phyloP scores from a whole-genome alignment of 2,113 vertebrate species.

The Leucoraja erinaceus region DNA sequence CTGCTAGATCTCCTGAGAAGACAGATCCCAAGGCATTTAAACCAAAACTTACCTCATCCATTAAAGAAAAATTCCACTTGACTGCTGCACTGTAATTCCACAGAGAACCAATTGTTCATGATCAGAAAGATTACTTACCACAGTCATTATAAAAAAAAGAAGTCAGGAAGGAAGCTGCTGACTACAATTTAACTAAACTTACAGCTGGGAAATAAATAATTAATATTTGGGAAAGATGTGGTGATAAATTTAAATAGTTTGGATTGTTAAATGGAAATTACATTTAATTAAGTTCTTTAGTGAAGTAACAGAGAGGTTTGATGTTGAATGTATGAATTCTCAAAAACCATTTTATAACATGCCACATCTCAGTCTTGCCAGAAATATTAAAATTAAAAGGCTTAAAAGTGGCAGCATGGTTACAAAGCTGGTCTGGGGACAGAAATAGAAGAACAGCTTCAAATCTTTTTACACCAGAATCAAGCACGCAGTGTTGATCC shows the following conservation, averaged over 20 bases:
- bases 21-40: background rate
- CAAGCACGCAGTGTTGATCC: background rate
- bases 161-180: background rate
- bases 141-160: background rate
- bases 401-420: no score
- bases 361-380: no score
- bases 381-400: no score
- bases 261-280: background rate
- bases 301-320: background rate
- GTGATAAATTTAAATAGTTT: background rate
- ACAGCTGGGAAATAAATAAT: background rate
- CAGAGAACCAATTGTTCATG: background rate
- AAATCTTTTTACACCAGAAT: no score
- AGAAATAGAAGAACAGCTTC: no score
- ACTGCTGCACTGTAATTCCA: background rate
- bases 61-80: slow-evolving; percentile 6
- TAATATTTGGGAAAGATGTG: background rate
- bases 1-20: background rate
- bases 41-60: background rate
- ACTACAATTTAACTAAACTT: background rate
- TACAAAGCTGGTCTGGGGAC: background rate
- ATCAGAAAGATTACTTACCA: background rate
- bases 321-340: no score
- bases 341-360: no score
- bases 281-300: background rate